Conservation (phyloP, 2,113 vertebrate genomes). For the Brienomyrus brachyistius region DNA sequence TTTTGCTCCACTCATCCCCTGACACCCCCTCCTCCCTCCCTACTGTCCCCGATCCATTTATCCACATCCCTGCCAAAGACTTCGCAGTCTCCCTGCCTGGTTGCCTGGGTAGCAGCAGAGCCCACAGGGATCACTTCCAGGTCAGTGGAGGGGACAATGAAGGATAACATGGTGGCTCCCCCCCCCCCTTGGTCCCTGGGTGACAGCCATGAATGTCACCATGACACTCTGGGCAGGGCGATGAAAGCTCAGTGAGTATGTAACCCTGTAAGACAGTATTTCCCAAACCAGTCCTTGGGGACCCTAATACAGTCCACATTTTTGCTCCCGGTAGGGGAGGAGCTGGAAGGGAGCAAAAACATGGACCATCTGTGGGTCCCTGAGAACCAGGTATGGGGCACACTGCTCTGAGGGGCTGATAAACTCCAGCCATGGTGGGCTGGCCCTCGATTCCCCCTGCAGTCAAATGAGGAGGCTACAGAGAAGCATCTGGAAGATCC, state of each 20-base stretch:
- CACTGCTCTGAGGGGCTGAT: not conserved
- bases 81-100: not conserved
- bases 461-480: not conserved
- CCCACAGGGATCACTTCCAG: slow-evolving; percentile 38
- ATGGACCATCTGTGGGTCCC: not conserved
- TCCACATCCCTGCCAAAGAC: not conserved
- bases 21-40: not conserved
- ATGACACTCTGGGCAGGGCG: slow-evolving; percentile 26
- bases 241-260: slow-evolving; percentile 20
- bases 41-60: not conserved
- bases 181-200: slow-evolving; percentile 31
- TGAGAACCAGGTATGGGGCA: not conserved
- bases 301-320: not conserved
- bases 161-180: slow-evolving; percentile 38
- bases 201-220: slow-evolving; percentile 49
- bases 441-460: not conserved
- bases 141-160: slow-evolving; percentile 42
- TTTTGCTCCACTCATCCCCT: not conserved
- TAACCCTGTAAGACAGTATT: slow-evolving; percentile 27
- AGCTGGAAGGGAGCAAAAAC: not conserved
- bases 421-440: not conserved
- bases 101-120: slow-evolving; percentile 21
- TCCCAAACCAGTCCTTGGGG: not conserved
- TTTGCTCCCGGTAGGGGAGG: not conserved
- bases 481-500: not conserved